Percentiles rank a stretch among this genome's conserved stretches.
Conservation (phyloP, 2,888 invertebrate species). For the Euclidia mi region DNA sequence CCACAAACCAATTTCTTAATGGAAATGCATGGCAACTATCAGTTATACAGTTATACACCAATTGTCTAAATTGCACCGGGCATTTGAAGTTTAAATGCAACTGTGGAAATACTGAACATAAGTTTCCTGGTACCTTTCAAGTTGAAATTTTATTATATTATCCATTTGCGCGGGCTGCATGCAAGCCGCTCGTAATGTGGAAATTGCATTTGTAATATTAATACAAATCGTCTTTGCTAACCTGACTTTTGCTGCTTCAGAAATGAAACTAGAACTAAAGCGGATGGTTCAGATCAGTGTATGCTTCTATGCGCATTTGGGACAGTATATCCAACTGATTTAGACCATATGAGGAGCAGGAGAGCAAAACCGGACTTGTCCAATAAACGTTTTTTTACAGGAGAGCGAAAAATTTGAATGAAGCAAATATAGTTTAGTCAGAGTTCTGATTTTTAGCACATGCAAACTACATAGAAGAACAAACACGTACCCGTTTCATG, state of each 20-base stretch:
- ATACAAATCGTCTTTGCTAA: conserved; percentile 30
- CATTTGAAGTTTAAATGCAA: conserved; percentile 3
- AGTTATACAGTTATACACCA: not conserved
- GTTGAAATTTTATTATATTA: conserved; percentile 22
- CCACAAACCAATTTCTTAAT: conserved; percentile 8
- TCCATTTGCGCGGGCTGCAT: conserved; percentile 42
- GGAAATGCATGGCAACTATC: not conserved
- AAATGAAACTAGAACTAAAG: conserved; percentile 25
- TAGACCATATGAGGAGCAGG: no score
- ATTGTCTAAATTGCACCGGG: not conserved
- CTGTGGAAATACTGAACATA: not conserved
- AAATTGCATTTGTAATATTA: conserved; percentile 43
- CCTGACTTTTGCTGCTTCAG: conserved; percentile 29
- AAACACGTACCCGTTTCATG: no score
- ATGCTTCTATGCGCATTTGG: no score
- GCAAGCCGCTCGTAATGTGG: conserved; percentile 33
- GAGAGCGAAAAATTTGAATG: no score
- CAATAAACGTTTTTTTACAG: no score
- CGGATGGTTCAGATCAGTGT: conserved; percentile 15
- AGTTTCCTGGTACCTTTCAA: conserved; percentile 30
- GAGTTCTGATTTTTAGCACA: no score
- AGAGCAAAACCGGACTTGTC: no score
- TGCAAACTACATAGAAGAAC: no score
- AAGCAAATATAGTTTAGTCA: no score
- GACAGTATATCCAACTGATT: no score